Evolutionary conservation across 2,797 vertebrate species (phyloP), one percentile per base, ranked within the genome.

Genomic region (Oreochromis mossambicus): DNA sequence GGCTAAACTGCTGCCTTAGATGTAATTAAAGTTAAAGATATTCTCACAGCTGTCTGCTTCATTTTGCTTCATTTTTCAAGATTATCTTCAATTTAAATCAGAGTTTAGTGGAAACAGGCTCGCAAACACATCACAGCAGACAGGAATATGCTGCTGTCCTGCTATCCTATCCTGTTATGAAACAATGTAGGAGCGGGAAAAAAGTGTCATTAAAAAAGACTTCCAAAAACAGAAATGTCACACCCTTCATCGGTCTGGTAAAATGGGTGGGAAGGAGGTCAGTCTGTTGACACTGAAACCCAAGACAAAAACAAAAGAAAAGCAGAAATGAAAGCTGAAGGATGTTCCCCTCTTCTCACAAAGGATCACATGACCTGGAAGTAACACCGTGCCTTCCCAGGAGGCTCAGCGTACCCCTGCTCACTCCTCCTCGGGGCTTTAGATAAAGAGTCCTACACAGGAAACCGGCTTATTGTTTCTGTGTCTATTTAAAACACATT

Each of bases 361-460:
- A 94, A 92, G 73, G 80, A 89, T 87, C 91, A 92, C 85, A 86
- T 95, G 93, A 95, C 93, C 93, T 94, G 91, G 93, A 95, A 94
- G 88, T 93, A 93, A 93, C 66, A 51, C 32, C 26, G 58, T 17
- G 56, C 78, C 34, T 73, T 78, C 79, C 86, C 77, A 88, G 29
- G 52, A 70, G 56, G 46, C 46, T 78, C 26, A 12, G 58, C 3
- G 15, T 19, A 70, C n/a, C 77, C 83, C 58, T 26, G 29, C 66
- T 81, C 13, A 15, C 26, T 77, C 46, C 38, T 75, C 46, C 83
- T 81, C 66, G 8, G 29, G 41, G 12, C 6, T 58, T 54, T 34
- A 34, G 41, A 84, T 58, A 41, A 55, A 76, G n/a, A 61, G 8
- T 41, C 14, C 66, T 54, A 29, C 79, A 68, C 52, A 24, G 8